These are phyloP conservation scores for Piscicola geometra DNA, from an alignment of 2,888 invertebrate genomes.

Conservation along the genomic window DNA sequence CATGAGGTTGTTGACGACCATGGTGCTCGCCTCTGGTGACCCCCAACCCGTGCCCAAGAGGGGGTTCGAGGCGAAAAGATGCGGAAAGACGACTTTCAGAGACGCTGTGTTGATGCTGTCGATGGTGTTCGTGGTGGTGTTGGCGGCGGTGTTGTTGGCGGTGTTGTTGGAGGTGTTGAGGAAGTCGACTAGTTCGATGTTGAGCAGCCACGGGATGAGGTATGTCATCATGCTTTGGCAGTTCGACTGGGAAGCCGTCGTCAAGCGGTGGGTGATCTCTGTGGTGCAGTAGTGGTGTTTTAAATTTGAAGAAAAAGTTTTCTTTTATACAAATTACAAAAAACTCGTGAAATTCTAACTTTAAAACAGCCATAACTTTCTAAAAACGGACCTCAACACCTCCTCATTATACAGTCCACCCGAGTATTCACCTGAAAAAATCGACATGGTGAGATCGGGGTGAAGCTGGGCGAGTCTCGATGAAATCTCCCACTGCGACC, in stretches of 20 bases:
- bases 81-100: constrained; percentile 55
- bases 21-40: constrained; percentile 94
- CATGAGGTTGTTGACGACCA: constrained; percentile 96
- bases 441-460: constrained; percentile 96
- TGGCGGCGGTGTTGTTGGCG: constrained; percentile 41
- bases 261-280: constrained; percentile 95
- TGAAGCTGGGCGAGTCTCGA: constrained; percentile 87
- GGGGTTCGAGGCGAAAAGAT: constrained; percentile 49
- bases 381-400: neutral
- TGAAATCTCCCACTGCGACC: constrained; percentile 61
- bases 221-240: constrained; percentile 84
- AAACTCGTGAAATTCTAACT: neutral
- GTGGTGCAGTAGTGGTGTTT: constrained; percentile 61
- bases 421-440: constrained; percentile 80
- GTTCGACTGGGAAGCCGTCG: constrained; percentile 88
- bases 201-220: constrained; percentile 92
- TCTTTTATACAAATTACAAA: neutral
- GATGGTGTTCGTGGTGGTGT: neutral
- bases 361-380: neutral
- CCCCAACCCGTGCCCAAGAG: constrained; percentile 90
- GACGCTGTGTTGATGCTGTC: constrained; percentile 16
- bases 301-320: neutral
- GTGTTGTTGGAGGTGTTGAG: constrained; percentile 53
- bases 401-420: neutral
- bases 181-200: constrained; percentile 95